Evolutionary conservation across 2,888 invertebrate species (phyloP).

Genomic region (Alcis repandata): DNA sequence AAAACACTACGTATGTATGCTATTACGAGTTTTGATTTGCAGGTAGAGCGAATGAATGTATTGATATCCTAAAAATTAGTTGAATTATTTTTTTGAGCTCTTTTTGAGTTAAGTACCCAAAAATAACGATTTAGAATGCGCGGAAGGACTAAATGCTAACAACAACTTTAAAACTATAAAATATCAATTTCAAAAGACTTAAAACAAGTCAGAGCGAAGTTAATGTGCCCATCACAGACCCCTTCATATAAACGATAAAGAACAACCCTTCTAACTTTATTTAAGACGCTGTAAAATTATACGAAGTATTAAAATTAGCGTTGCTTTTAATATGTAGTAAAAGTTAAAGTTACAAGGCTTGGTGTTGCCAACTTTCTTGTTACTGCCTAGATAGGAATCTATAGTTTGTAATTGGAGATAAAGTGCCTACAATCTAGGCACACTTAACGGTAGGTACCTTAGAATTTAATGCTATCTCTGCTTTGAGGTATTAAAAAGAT

Average conservation of each 20-base stretch:
- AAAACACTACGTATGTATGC: no score
- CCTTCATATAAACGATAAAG: conserved; percentile 46
- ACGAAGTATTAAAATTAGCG: conserved; percentile 58
- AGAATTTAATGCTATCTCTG: neutral
- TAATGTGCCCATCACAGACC: conserved; percentile 35
- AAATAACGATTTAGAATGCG: no score
- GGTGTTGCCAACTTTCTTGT: conserved; percentile 40
- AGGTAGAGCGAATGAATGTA: no score
- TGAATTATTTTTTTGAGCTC: no score
- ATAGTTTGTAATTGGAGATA: conserved; percentile 30
- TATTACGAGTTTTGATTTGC: no score
- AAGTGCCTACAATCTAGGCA: conserved; percentile 4
- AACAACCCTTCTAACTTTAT: conserved; percentile 56
- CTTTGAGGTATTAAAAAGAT: neutral
- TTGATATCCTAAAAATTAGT: no score
- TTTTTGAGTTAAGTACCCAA: no score
- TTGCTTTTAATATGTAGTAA: conserved; percentile 60
- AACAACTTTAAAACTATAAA: no score
- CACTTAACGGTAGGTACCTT: conserved; percentile 5
- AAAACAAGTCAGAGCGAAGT: conserved; percentile 36
- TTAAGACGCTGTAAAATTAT: conserved; percentile 57
- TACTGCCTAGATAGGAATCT: conserved; percentile 24
- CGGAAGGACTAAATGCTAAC: no score
- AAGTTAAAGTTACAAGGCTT: conserved; percentile 45
- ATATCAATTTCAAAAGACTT: conserved; percentile 38